Base-by-base conservation (phyloP, 2,113 vertebrate species). In the Microcebus murinus region DNA sequence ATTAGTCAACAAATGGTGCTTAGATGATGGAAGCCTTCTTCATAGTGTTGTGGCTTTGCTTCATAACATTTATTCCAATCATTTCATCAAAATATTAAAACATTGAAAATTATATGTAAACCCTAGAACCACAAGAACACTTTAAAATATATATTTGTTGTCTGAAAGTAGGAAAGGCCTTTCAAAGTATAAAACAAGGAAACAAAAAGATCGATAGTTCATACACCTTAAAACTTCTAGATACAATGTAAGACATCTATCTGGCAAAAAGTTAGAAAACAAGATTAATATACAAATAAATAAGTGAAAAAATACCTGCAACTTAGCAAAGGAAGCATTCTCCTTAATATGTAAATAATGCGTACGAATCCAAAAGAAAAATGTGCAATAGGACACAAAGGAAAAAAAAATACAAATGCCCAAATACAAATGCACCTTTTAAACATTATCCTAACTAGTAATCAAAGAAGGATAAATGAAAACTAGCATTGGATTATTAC, bases 331-430 rank as follows among this genome's bases (percentile, higher is more conserved):
- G 1, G 5, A 74, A 74, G 52, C 13, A 2, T 21, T 7, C n/a
- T 39, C 84, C 74, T 23, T 25, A 57, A 3, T 52, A 27, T 0
- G 9, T n/a, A 50, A 61, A n/a, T 21, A 86, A 2, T 1, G 21
- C 14, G 7, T 10, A 31, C 52, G 15, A 55, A 61, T 50, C 50
- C 15, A 21, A 20, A 25, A 67, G 9, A 50, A 23, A 34, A 13
- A 21, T 18, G 15, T 4, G 27, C 11, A 12, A 12, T 2, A 2
- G 20, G 11, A 20, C 27, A 6, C 1, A 9, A 17, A 25, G 21
- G 14, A 27, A 83, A 17, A 48, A 61, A 14, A 55, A 23, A 14
- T 8, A 6, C 4, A 42, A n/a, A 42, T 31, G 36, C 90, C 27
- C 36, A 18, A 12, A 36, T 36, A 36, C 5, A 59, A 82, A 15